A percentile compares a stretch with the other conserved stretches of the same genome.
phyloP scores from a whole-genome alignment of 2,113 vertebrate genomes.

The Aramus guarauna region DNA sequence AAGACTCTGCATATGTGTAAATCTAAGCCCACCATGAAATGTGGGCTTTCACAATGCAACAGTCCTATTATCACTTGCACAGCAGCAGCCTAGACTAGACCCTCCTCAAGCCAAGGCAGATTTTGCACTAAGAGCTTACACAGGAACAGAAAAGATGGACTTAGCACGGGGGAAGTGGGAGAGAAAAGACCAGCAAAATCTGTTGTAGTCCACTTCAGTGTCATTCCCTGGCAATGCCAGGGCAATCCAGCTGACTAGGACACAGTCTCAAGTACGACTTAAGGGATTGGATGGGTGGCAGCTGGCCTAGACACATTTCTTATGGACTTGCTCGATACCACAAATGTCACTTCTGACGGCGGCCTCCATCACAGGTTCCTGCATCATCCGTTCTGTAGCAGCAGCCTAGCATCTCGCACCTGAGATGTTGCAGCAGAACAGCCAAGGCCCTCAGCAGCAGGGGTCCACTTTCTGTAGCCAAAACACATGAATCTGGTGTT shows the following conservation, averaged over 20 bases:
- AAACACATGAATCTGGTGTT: background rate
- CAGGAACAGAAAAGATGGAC: background rate
- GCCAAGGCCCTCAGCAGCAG: background rate
- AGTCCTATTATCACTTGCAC: background rate
- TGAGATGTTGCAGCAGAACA: background rate
- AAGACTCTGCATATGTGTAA: rapidly evolving
- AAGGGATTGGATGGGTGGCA: background rate
- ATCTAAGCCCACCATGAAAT: background rate
- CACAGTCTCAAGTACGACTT: background rate
- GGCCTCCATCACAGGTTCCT: background rate
- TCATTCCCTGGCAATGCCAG: rapidly evolving
- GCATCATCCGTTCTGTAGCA: background rate
- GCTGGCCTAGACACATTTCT: background rate
- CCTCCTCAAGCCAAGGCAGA: background rate
- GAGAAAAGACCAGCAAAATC: background rate
- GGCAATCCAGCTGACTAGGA: background rate
- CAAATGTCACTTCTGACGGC: background rate
- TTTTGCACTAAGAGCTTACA: background rate
- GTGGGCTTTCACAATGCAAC: background rate
- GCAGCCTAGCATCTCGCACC: background rate
- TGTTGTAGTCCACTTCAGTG: background rate
- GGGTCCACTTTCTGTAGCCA: background rate
- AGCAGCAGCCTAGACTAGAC: background rate
- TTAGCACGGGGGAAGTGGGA: background rate
- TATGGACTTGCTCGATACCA: background rate